Conservation (phyloP, 2,888 invertebrate species). For the Rugalucina vietnamica region DNA sequence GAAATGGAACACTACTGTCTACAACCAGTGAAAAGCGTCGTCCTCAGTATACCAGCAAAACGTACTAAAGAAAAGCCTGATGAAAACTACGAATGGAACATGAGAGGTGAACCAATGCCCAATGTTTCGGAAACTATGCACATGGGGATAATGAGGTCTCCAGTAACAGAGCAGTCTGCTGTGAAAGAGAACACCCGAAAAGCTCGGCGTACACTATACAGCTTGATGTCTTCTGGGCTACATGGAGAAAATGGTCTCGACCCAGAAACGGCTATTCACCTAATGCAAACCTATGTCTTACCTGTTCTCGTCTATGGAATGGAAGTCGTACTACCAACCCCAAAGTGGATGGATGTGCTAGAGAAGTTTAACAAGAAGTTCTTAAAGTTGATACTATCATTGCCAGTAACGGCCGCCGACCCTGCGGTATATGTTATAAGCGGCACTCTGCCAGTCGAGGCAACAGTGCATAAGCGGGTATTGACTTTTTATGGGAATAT, state of each 20-base stretch:
- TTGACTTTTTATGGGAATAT: not conserved
- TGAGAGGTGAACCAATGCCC: not conserved
- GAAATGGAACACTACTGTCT: not conserved
- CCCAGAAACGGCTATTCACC: not conserved
- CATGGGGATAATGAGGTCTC: not conserved
- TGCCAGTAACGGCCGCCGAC: not conserved
- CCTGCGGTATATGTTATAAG: not conserved
- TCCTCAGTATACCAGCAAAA: not conserved
- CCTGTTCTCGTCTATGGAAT: not conserved
- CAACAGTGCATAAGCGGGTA: not conserved
- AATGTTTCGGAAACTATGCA: not conserved
- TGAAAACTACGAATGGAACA: not conserved
- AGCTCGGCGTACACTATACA: not conserved
- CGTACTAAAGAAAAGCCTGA: not conserved
- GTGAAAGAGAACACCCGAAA: not conserved
- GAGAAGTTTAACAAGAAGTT: slow-evolving; percentile 11
- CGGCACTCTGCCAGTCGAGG: not conserved
- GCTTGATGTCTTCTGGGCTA: not conserved
- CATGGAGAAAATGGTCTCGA: slow-evolving; percentile 11
- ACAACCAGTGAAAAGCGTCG: not conserved
- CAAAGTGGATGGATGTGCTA: not conserved
- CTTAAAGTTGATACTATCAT: not conserved
- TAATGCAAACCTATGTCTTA: not conserved
- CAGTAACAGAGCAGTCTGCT: not conserved
- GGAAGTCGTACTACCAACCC: not conserved